Evolutionary conservation across 2,113 vertebrate genomes (phyloP).

Genomic region (Macquaria ambigua): DNA sequence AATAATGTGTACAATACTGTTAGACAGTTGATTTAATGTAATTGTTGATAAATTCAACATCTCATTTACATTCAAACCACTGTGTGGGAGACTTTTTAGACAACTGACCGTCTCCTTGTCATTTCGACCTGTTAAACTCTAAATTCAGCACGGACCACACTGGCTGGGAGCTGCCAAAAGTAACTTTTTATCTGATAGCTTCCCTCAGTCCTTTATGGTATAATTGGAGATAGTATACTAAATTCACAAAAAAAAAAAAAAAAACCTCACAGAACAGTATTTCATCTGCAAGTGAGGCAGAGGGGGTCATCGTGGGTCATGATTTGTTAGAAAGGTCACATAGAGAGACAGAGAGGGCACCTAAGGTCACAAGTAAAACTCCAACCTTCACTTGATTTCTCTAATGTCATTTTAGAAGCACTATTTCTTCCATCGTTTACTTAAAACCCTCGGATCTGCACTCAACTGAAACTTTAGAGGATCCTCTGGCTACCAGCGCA

Average conservation of each 20-base stretch:
- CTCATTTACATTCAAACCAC: not conserved
- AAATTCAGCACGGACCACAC: not conserved
- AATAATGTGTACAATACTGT: not conserved
- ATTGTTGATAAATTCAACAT: not conserved
- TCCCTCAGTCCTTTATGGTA: not conserved
- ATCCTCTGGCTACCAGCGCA: slow-evolving; percentile 10
- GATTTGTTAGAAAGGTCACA: not conserved
- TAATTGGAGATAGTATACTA: not conserved
- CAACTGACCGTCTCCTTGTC: too few species aligned
- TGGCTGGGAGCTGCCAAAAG: not conserved
- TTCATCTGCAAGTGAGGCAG: not conserved
- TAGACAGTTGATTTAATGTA: not conserved
- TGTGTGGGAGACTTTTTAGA: not conserved
- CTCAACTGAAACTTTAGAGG: slow-evolving; percentile 73
- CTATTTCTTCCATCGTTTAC: slow-evolving; percentile 40
- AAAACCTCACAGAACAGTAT: not conserved
- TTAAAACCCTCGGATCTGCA: slow-evolving; percentile 63
- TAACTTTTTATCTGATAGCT: not conserved
- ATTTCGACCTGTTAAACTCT: not conserved
- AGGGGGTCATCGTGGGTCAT: not conserved
- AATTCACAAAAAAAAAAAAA: not conserved
- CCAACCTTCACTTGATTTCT: slow-evolving; percentile 25
- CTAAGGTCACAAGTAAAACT: slow-evolving; percentile 39
- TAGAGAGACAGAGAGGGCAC: not conserved
- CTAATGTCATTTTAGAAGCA: slow-evolving; percentile 52